Conservation (phyloP, 2,113 vertebrate species). For the Alouatta palliata region DNA sequence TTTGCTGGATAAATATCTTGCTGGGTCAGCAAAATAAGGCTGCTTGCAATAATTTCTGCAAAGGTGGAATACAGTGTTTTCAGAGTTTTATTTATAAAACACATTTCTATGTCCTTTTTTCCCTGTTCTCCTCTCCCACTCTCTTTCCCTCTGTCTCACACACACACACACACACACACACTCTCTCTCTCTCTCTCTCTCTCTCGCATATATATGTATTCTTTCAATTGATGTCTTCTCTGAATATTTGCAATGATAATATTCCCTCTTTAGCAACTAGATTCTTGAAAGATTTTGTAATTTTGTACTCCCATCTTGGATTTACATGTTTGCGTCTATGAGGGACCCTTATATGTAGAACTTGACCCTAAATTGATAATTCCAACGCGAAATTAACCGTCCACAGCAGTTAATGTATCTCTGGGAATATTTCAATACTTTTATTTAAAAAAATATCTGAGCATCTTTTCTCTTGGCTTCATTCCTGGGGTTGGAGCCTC, state of each 20-base stretch:
- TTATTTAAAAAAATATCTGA: background rate
- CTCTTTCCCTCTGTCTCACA: background rate
- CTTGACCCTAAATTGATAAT: background rate
- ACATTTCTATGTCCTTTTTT: background rate
- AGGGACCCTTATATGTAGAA: background rate
- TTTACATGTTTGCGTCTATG: background rate
- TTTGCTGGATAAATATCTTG: constrained; percentile 38
- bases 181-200: background rate
- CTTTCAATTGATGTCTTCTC: background rate
- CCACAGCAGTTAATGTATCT: background rate
- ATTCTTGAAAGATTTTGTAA: constrained; percentile 36
- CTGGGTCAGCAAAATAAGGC: constrained; percentile 31
- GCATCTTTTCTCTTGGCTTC: background rate
- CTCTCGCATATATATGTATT: background rate
- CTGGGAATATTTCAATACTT: background rate
- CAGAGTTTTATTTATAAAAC: constrained; percentile 37
- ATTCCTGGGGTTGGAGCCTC: background rate
- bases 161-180: background rate
- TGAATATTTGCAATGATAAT: background rate
- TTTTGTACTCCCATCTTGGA: background rate
- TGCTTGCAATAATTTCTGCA: constrained; percentile 6
- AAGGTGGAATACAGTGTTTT: background rate
- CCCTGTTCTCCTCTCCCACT: background rate
- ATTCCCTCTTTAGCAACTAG: background rate
- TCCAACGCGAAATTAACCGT: background rate